Evolutionary conservation across 2,113 vertebrate species (phyloP), one percentile per base, ranked within the genome.

Genomic region (Mohoua ochrocephala): DNA sequence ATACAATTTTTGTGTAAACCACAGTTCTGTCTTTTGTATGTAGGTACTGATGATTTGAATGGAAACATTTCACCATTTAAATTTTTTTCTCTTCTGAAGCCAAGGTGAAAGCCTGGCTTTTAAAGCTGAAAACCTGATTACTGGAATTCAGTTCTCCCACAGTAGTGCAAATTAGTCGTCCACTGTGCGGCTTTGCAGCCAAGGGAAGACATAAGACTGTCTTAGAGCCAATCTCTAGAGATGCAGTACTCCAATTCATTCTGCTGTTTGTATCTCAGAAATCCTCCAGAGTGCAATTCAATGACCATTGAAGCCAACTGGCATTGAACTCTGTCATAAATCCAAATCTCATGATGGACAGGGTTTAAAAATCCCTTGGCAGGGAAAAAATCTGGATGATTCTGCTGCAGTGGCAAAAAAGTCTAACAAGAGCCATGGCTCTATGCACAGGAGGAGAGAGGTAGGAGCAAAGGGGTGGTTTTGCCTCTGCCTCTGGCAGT

Each of bases 261-360:
- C 87, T 78, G 31, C 54, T 92, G 50, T 86, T 94, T 95, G 80
- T 63, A 71, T 52, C 91, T 89, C 89, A 78, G 64, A 87, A 96
- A 95, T 49, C 69, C 94, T 87, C 87, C 52, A 61, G 95, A 80
- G 95, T 61, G 52, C 79, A 86, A 91, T 95, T 44, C 73, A 92
- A 41, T 84, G 95, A 92, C 88, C 89, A 67, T 24, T 88, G 87
- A 89, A 96, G 95, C 95, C 96, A 95, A 89, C 92, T 89, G 96
- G 91, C 75, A 82, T 52, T 95, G 94, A 94, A 95, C 83, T 84
- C 71, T 75, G 60, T 83, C 93, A 93, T 97, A 95, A 96, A 97
- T 96, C 89, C 91, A 63, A 65, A 94, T 78, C 90, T 87, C 77
- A 28, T 52, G 64, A 95, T 91, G 20, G 6, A 74, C 91, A 84